Conservation (phyloP, 2,113 vertebrate species). For the Todiramphus chloris region DNA sequence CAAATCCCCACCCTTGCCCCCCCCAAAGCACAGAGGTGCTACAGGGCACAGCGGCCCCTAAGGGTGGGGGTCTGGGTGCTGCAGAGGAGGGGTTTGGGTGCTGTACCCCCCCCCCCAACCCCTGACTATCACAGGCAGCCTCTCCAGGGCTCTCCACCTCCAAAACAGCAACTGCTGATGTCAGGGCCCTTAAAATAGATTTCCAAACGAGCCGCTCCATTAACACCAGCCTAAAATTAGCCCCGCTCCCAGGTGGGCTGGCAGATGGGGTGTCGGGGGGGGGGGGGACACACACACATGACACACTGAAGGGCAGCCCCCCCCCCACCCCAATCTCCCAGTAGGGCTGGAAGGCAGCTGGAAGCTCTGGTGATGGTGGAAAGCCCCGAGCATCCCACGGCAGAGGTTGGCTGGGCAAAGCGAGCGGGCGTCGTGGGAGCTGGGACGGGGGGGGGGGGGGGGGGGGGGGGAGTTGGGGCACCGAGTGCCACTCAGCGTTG, state of each 20-base stretch:
- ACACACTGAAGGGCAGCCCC: too few relatives aligned
- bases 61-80: not conserved
- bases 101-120: not conserved
- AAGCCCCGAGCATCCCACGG: not conserved
- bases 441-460: not conserved
- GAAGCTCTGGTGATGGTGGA: not conserved
- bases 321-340: not conserved
- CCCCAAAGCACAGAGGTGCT: not conserved
- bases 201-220: slow-evolving; percentile 63
- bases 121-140: not conserved
- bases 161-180: slow-evolving; percentile 64
- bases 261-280: not conserved
- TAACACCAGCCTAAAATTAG: slow-evolving; percentile 75
- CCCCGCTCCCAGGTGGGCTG: not conserved
- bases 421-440: not conserved
- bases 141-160: slow-evolving; percentile 15
- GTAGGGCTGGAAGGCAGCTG: not conserved
- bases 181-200: slow-evolving; percentile 75
- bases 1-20: not conserved
- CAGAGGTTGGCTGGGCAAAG: not conserved
- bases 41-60: not conserved
- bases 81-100: not conserved
- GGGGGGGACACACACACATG: not conserved
- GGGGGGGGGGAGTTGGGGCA: not conserved
- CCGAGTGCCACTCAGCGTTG: slow-evolving; percentile 18